A percentile compares a stretch with the other conserved stretches of the same genome.
Evolutionary conservation across 2,113 vertebrate genomes (phyloP).

Genomic region (Zootoca vivipara): DNA sequence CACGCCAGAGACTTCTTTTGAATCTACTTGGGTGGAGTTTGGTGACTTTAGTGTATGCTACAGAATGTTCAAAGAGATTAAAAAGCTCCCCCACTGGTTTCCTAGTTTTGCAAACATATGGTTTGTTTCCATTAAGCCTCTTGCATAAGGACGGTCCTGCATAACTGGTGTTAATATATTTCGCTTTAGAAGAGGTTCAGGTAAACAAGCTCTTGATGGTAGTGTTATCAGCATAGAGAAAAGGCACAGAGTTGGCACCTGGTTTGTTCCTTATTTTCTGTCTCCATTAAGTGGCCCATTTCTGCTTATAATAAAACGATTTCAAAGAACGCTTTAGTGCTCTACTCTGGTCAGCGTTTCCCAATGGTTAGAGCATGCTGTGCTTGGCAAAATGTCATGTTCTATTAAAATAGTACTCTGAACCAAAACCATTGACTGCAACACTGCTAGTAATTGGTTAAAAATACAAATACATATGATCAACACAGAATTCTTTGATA

Average conservation of each 20-base stretch:
- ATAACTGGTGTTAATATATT: not conserved
- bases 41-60: not conserved
- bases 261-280: not conserved
- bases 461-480: not conserved
- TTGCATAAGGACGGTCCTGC: not conserved
- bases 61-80: not conserved
- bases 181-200: not conserved
- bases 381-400: not conserved
- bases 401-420: not conserved
- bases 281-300: not conserved
- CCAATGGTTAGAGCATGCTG: not conserved
- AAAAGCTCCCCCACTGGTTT: not conserved
- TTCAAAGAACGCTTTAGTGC: not conserved
- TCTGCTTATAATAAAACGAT: not conserved
- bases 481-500: not conserved
- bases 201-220: not conserved
- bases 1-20: not conserved
- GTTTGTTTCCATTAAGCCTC: not conserved
- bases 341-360: not conserved
- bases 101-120: not conserved
- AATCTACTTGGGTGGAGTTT: not conserved
- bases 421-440: not conserved
- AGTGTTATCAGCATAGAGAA: not conserved
- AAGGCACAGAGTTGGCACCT: too few species aligned
- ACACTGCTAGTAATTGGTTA: not conserved